These are phyloP conservation scores for Bombus picipes DNA, from an alignment of 1,140 invertebrate species.

Conservation along the genomic window DNA sequence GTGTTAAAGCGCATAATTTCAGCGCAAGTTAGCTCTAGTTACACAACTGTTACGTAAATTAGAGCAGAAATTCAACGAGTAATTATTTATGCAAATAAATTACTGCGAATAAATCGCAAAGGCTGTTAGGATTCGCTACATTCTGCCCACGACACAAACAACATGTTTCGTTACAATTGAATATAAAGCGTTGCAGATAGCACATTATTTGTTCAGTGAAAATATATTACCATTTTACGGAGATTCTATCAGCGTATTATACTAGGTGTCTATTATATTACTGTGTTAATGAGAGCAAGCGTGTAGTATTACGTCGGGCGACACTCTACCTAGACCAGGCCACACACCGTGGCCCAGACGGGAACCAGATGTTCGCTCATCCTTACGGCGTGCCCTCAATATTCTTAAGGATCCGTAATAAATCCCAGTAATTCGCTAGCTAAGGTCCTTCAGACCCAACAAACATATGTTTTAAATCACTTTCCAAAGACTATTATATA, in stretches of 20 bases:
- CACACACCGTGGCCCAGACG: no score
- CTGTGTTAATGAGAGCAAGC: no score
- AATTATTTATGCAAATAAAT: constrained; percentile 36
- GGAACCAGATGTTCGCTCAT: no score
- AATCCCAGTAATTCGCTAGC: no score
- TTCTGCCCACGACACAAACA: constrained; percentile 1
- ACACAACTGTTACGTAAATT: constrained; percentile 8
- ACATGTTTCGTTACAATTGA: constrained; percentile 8
- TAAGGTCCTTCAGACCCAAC: no score
- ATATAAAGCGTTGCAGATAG: neutral
- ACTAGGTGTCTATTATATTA: no score
- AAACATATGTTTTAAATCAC: no score
- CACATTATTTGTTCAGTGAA: neutral
- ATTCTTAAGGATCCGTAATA: no score
- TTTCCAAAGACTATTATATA: no score
- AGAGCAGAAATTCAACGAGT: neutral
- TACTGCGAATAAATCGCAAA: neutral
- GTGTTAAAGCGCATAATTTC: neutral
- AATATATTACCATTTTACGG: neutral
- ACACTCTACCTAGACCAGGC: no score
- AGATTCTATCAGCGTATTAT: neutral
- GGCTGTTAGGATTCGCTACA: neutral
- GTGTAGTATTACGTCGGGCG: no score
- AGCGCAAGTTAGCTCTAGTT: neutral
- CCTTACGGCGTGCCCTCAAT: no score